Conservation (phyloP, 2,113 vertebrate genomes). For the human region DNA sequence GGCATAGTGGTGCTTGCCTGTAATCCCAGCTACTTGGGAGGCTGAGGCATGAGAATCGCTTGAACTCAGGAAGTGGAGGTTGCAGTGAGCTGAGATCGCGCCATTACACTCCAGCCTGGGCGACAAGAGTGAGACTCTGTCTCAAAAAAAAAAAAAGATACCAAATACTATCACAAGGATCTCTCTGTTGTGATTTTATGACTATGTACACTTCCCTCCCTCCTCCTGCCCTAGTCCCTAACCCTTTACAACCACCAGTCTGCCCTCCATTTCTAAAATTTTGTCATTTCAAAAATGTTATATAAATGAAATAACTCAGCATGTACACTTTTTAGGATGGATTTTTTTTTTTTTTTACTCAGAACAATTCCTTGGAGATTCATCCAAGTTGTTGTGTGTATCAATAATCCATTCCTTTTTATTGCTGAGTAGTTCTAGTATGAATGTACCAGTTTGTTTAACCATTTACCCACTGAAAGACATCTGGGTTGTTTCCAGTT, state of each 20-base stretch:
- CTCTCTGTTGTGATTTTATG: not conserved
- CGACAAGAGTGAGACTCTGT: no score
- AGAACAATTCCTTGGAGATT: not conserved
- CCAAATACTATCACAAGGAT: not conserved
- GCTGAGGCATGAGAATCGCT: no score
- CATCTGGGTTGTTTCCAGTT: not conserved
- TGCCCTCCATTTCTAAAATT: not conserved
- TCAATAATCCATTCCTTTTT: not conserved
- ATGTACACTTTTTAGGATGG: not conserved
- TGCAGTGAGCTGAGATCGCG: no score
- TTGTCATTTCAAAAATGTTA: not conserved
- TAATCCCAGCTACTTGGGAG: no score
- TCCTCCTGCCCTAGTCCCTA: not conserved
- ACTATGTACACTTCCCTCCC: not conserved
- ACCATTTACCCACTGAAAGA: not conserved
- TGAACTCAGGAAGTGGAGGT: no score
- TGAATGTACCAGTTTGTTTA: not conserved
- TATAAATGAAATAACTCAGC: not conserved
- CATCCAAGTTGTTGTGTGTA: not conserved
- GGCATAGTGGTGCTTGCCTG: no score
- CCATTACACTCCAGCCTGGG: no score
- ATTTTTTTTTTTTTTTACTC: not conserved
- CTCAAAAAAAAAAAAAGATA: not conserved
- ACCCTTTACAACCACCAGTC: not conserved
- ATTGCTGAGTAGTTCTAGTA: not conserved